These are phyloP conservation scores for Mamestra brassicae DNA, from an alignment of 2,888 invertebrate species.

Conservation along the genomic window DNA sequence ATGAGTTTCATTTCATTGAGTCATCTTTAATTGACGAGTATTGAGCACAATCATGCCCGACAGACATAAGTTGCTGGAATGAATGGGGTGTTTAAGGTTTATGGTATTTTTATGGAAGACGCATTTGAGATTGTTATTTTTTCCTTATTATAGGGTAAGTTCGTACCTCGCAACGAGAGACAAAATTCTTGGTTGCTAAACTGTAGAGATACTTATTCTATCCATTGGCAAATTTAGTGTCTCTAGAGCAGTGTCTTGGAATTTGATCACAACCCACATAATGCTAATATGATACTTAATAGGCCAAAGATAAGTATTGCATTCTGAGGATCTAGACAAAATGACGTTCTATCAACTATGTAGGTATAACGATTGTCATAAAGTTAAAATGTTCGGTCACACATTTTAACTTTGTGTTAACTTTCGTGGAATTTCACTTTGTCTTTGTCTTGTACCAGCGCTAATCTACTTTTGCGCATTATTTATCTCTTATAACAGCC, in stretches of 20 bases:
- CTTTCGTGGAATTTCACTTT: no score
- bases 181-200: neutral
- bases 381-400: no score
- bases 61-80: constrained; percentile 20
- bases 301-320: neutral
- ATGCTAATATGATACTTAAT: neutral
- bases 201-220: no score
- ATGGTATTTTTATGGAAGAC: constrained; percentile 18
- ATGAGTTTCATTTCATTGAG: constrained; percentile 57
- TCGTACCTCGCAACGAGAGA: neutral
- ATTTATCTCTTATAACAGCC: neutral
- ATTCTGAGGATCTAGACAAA: no score
- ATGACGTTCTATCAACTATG: no score
- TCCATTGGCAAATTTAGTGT: neutral
- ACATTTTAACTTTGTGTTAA: no score
- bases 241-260: neutral
- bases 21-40: constrained; percentile 51
- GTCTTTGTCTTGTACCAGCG: no score
- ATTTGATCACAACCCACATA: neutral
- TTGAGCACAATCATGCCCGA: constrained; percentile 50
- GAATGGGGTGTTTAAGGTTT: neutral
- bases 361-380: no score
- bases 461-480: neutral
- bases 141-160: no score
- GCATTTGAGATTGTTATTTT: neutral